Conservation (phyloP, 1,140 invertebrate genomes). For the Alviniconcha marisindica region DNA sequence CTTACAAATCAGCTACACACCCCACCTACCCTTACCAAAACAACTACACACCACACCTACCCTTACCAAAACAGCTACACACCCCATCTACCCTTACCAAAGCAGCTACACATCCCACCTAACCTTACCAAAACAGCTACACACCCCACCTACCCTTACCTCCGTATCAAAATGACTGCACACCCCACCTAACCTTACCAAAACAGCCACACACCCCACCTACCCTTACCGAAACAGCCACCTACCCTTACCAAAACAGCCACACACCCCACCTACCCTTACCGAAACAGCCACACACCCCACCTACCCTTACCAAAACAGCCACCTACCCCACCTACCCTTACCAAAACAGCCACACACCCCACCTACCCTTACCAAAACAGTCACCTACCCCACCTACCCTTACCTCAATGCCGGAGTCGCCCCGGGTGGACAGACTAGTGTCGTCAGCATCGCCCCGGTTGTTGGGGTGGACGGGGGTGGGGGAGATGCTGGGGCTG, state of each 20-base stretch:
- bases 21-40: too few species aligned
- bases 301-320: conserved; percentile 9
- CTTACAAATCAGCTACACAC: neutral
- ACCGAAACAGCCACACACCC: neutral
- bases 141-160: too few species aligned
- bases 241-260: neutral
- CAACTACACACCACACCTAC: too few species aligned
- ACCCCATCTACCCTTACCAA: too few species aligned
- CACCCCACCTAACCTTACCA: too few species aligned
- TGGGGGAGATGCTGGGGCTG: conserved; percentile 65
- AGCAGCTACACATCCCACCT: too few species aligned
- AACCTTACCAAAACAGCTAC: too few species aligned
- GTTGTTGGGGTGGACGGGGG: conserved; percentile 53
- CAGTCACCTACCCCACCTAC: neutral
- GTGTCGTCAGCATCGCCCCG: conserved; percentile 39
- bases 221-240: too few species aligned
- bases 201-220: too few species aligned
- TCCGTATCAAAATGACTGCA: conserved; percentile 26
- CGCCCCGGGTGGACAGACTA: neutral
- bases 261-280: neutral
- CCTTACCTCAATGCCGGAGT: conserved; percentile 43
- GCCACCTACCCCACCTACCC: neutral
- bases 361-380: too few species aligned
- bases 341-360: neutral
- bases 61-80: too few species aligned